These are phyloP conservation scores for Hystrix cristata DNA, from an alignment of 2,113 vertebrate species.

Conservation along the genomic window DNA sequence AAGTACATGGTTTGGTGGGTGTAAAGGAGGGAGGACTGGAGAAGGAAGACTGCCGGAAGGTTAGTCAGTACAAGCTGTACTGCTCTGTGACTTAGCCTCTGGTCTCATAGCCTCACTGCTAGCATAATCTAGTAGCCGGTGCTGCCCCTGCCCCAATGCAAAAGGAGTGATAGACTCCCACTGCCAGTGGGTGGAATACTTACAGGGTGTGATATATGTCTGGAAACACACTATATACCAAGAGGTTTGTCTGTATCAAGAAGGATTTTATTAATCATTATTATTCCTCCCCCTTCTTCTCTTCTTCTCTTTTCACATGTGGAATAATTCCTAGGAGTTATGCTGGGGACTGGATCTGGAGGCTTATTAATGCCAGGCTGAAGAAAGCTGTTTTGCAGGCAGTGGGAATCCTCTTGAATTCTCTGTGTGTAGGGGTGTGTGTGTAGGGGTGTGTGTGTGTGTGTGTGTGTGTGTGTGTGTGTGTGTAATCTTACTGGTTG, in stretches of 20 bases:
- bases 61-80: neutral
- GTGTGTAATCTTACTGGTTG: neutral
- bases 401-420: neutral
- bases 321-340: neutral
- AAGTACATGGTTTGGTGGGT: neutral
- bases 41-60: neutral
- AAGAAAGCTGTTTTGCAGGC: neutral
- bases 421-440: neutral
- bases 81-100: neutral
- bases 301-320: no score
- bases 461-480: neutral
- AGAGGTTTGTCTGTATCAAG: neutral
- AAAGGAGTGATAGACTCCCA: neutral
- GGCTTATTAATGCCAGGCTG: neutral
- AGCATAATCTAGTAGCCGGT: neutral
- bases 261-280: neutral
- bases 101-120: neutral
- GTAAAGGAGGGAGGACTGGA: no score
- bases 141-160: no score
- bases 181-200: neutral
- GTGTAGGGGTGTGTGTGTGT: neutral
- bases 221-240: neutral
- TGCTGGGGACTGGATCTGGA: neutral
- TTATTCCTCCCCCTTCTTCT: neutral
- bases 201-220: neutral